Evolutionary conservation across 1,140 invertebrate genomes (phyloP), one percentile per base, ranked within the genome.

Genomic region (Coptotermes formosanus): DNA sequence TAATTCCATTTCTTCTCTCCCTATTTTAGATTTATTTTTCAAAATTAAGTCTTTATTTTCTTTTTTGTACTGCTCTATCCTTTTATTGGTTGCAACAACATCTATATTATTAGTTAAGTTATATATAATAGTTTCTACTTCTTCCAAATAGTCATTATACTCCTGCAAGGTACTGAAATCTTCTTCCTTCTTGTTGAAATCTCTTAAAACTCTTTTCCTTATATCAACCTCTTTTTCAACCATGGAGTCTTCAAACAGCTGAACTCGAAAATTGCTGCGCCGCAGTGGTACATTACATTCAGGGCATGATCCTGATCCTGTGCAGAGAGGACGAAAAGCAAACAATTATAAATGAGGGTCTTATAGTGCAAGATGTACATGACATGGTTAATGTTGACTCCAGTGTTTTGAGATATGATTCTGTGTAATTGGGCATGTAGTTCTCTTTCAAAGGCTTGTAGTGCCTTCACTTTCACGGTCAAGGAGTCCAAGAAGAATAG

Each of bases 161-260:
- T 98, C 97, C 84, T 94, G 91, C 59, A 97, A 90, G 8, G 93
- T 92, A 12, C 90, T 89, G 91, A 99, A 99, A 90, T 99, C 97
- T 88, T 98, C 96, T 90, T 98, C 96, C 89, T 95, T 97, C 89
- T 98, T 97, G 88, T 98, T 98, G 89, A 96, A 98, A 90, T 98
- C 97, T 89, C 96, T 95, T 1, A 98, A 90, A 45, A 99, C 94
- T 89, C 95, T 93, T 90, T 96, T 97, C 32, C 99, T 92, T 88
- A 99, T 98, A 89, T 99, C 98, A 16, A 99, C 95, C 93, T 99
- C 99, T 90, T 99, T 99, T 91, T 99, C 99, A 3, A 99, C 96
- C 91, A 93, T 93, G 3, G 98, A 91, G 93, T 99, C 98, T 92
- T 99, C 98, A 90, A 99, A 99, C 11, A 99, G 91, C 89, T 99